These are phyloP conservation scores for Trachops cirrhosus DNA, from an alignment of 2,797 vertebrate species.

Conservation along the genomic window DNA sequence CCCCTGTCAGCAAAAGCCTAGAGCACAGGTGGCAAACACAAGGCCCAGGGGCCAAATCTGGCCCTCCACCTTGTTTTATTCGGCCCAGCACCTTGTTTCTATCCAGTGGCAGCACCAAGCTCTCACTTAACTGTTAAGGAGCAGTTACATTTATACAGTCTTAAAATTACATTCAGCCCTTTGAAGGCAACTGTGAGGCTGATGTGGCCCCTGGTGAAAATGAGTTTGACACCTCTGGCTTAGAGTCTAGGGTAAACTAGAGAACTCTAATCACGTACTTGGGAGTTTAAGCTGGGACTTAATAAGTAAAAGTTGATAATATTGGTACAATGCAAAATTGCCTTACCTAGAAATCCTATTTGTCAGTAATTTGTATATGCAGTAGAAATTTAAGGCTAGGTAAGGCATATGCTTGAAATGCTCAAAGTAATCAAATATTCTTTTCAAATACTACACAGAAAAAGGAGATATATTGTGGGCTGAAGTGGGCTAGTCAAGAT, in stretches of 20 bases:
- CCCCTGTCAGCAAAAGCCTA: background rate
- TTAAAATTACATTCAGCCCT: no score
- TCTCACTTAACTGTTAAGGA: no score
- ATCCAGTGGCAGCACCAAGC: accelerated
- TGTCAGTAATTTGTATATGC: background rate
- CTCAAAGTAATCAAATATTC: background rate
- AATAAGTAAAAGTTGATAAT: background rate
- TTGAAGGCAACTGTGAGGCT: no score
- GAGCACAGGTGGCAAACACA: background rate
- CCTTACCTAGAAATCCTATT: background rate
- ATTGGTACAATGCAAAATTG: background rate
- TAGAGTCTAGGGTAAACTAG: background rate
- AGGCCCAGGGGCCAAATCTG: no score
- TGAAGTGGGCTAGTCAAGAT: background rate
- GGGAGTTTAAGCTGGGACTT: background rate
- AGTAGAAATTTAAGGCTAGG: background rate
- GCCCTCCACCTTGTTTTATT: no score
- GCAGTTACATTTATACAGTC: no score
- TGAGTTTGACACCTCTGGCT: background rate
- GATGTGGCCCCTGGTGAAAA: no score
- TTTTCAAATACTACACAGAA: background rate
- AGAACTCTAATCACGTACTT: background rate
- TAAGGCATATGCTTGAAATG: background rate
- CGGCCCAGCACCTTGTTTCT: no score
- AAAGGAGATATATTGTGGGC: background rate